Evolutionary conservation across 2,888 invertebrate genomes (phyloP), one percentile per base, ranked within the genome.

Genomic region (Zeuzera pyrina): DNA sequence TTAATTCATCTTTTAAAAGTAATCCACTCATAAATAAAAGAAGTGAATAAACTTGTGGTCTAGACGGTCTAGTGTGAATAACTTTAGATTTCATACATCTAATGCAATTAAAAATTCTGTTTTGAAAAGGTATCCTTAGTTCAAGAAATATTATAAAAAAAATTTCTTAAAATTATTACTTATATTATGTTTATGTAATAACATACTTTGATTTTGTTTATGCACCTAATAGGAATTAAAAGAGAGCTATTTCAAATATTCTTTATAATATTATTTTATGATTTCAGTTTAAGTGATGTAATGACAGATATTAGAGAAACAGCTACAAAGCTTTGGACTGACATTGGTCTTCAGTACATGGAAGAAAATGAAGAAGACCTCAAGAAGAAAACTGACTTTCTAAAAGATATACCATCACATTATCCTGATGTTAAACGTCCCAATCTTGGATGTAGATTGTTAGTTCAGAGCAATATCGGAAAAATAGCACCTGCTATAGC

Each of bases 281-380:
- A 12, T 44, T 63, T 2, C 44, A 90, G 91, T 36, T 73, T 95
- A 2, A 91, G 91, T 48, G 97, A 97, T 64, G 91, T 92, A 36
- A 88, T 92, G 37, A 86, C 86, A 2, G 91, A 92, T 38, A 88
- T 93, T n/a, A 77, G 88, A 36, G 67, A 78, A 6, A 85, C 87
- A 42, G 89, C 93, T 0, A 61, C 68, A 1, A 69, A 78, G 1
- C 62, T 90, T 1, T 95, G 95, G 95, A 60, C 84, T 1, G 77
- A 87, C 44, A 88, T 90, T 42, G 97, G 97, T 0, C 62, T 88
- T 22, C 89, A 91, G 44, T 97, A 91, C 67, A 87, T 91, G 65
- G 83, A 88, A 24, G 97, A 97, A 65, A 97, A 97, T 69, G 92
- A 95, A 52, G 87, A 89, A 26, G 94, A 97, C 38, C 70, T 96